Conservation (phyloP, 2,797 vertebrate genomes). For the Podarcis lilfordi region DNA sequence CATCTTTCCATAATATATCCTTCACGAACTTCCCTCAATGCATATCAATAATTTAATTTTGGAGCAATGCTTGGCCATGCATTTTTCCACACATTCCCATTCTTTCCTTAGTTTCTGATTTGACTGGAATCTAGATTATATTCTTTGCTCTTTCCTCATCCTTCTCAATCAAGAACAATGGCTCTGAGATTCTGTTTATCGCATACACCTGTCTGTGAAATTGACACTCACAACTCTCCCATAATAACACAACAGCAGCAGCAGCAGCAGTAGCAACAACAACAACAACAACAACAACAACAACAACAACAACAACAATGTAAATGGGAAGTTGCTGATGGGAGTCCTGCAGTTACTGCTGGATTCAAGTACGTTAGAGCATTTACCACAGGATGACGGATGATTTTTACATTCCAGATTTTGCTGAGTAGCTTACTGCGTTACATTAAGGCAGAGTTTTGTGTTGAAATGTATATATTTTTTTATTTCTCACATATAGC, state of each 20-base stretch:
- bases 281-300: no score
- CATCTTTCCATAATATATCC: no score
- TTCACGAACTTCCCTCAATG: no score
- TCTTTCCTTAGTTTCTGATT: conserved; percentile 9
- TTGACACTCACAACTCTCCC: conserved; percentile 36
- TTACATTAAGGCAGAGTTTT: conserved; percentile 59
- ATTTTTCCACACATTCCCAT: neutral
- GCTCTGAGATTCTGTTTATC: conserved; percentile 41
- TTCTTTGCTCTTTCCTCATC: neutral
- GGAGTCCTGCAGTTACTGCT: conserved; percentile 27
- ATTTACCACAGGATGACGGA: conserved; percentile 42
- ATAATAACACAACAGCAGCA: conserved; percentile 24
- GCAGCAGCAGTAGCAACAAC: no score
- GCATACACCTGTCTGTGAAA: conserved; percentile 38
- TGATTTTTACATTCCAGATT: conserved; percentile 27
- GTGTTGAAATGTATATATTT: neutral
- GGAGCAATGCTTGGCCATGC: neutral
- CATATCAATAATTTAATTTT: no score
- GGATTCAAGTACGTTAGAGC: conserved; percentile 19
- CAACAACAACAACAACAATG: no score
- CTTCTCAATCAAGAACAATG: conserved; percentile 24
- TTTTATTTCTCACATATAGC: neutral
- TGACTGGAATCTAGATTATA: conserved; percentile 12
- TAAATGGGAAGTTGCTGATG: neutral
- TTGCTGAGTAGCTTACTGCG: conserved; percentile 45